These are phyloP conservation scores for Climacteris rufus DNA, from an alignment of 2,113 vertebrate genomes.

Conservation along the genomic window DNA sequence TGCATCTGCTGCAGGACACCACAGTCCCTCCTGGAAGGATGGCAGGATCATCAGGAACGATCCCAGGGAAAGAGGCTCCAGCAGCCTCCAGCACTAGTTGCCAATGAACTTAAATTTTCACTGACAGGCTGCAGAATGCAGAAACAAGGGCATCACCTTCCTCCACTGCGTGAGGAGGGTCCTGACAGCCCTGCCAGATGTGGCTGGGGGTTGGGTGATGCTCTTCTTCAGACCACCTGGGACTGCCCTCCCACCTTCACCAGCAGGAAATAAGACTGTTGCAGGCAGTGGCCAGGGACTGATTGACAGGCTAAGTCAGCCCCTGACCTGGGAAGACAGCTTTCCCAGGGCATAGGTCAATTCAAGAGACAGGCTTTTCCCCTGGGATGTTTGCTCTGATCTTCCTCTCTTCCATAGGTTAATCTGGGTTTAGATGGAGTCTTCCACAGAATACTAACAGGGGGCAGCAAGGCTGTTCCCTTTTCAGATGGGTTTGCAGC, in stretches of 20 bases:
- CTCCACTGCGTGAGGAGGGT: fast-evolving
- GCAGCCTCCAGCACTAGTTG: neutral
- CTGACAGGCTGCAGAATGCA: neutral
- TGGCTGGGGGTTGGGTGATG: neutral
- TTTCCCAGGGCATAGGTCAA: fast-evolving
- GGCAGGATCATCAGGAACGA: fast-evolving
- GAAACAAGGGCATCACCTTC: fast-evolving
- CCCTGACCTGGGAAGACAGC: neutral
- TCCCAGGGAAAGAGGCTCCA: neutral
- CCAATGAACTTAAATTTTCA: fast-evolving
- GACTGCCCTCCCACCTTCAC: neutral
- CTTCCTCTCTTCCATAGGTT: neutral
- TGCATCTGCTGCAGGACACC: neutral
- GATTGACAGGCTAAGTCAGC: neutral
- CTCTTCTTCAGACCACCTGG: fast-evolving
- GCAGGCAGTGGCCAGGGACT: neutral
- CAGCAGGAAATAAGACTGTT: neutral
- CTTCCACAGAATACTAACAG: neutral
- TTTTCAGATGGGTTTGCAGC: neutral
- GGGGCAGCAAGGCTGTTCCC: neutral
- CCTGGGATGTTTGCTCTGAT: neutral
- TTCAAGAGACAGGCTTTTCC: neutral
- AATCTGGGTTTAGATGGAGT: fast-evolving
- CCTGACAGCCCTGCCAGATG: neutral
- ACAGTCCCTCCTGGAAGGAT: neutral